phyloP scores from a whole-genome alignment of 1,140 invertebrate genomes.

The Mactra quadrangularis region DNA sequence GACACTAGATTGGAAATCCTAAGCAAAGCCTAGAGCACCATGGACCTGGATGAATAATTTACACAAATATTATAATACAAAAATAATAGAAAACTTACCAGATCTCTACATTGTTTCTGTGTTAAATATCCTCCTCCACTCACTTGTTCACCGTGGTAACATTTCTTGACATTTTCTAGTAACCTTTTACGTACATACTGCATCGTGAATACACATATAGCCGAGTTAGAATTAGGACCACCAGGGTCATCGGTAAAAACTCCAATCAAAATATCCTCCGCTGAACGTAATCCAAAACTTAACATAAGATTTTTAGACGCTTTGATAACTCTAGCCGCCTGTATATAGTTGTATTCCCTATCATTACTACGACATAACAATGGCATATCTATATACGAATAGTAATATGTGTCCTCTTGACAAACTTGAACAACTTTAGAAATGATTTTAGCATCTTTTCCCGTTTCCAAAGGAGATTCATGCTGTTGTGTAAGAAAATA shows the following conservation, averaged over 20 bases:
- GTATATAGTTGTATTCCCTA: conserved; percentile 93
- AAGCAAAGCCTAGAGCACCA: too few relatives aligned
- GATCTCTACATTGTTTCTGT: conserved; percentile 50
- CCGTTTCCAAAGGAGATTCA: conserved; percentile 88
- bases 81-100: too few relatives aligned
- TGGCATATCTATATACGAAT: conserved; percentile 97
- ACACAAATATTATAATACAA: too few relatives aligned
- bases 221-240: conserved; percentile 88
- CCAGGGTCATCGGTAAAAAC: conserved; percentile 92
- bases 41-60: too few relatives aligned
- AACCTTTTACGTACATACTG: conserved; percentile 97
- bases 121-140: conserved; percentile 72
- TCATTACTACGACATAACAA: conserved; percentile 92
- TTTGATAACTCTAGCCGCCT: conserved; percentile 96
- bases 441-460: conserved; percentile 91
- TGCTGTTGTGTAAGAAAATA: conserved; percentile 98
- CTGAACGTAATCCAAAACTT: conserved; percentile 87
- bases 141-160: conserved; percentile 90
- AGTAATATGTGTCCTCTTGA: conserved; percentile 95
- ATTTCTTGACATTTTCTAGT: conserved; percentile 98
- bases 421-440: conserved; percentile 97
- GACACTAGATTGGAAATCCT: too few relatives aligned
- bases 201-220: conserved; percentile 96
- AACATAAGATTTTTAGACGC: conserved; percentile 94
- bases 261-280: conserved; percentile 91